Evolutionary conservation across 2,888 invertebrate species (phyloP).

Genomic region (Pachymerium ferrugineum): DNA sequence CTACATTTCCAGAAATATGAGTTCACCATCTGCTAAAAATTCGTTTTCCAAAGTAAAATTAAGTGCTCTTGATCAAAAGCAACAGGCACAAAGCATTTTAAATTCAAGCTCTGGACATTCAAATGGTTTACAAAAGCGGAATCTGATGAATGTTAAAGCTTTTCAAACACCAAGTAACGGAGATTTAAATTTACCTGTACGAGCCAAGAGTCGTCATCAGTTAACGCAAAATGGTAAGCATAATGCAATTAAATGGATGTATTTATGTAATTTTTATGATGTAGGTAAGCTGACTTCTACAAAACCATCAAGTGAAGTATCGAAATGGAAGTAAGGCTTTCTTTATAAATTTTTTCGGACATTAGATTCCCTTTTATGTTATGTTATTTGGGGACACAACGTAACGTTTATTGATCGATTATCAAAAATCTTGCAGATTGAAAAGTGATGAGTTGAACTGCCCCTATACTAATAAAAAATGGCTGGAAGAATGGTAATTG

Average conservation of each 20-base stretch:
- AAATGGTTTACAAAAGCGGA: background rate
- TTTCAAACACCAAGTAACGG: background rate
- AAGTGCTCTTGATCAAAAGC: background rate
- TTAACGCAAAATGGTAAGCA: too few relatives aligned
- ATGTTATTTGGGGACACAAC: too few relatives aligned
- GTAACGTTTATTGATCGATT: too few relatives aligned
- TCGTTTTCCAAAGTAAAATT: background rate
- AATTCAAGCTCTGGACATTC: background rate
- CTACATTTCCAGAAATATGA: background rate
- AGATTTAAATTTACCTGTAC: too few relatives aligned
- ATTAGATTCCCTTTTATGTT: background rate
- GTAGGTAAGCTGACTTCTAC: too few relatives aligned
- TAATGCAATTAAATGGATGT: too few relatives aligned
- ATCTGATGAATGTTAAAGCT: background rate
- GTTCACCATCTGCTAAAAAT: background rate
- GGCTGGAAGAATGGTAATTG: constrained; percentile 11
- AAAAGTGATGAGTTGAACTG: background rate
- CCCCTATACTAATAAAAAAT: constrained; percentile 1
- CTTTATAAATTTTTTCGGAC: background rate
- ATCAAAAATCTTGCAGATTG: constrained; percentile 9
- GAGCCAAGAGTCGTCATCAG: too few relatives aligned
- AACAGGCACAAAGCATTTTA: background rate
- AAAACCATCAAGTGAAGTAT: background rate
- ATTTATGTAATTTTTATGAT: too few relatives aligned
- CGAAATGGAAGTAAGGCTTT: background rate